These are phyloP conservation scores for Ophraella communa DNA, from an alignment of 2,888 invertebrate species.

Conservation along the genomic window DNA sequence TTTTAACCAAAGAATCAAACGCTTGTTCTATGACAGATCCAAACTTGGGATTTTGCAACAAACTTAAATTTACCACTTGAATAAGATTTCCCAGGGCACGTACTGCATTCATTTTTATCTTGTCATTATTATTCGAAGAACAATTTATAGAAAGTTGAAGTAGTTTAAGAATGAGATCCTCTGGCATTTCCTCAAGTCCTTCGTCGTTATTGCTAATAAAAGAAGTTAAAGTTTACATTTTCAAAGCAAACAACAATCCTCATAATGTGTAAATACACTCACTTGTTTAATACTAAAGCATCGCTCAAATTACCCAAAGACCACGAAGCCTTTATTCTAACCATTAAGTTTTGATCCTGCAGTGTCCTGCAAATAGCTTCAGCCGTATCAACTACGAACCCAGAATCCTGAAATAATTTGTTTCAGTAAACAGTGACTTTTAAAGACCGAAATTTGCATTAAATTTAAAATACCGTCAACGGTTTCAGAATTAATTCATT, in stretches of 20 bases:
- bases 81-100: constrained; percentile 83
- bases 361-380: constrained; percentile 73
- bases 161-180: constrained; percentile 71
- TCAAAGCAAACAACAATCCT: too few relatives aligned
- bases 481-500: too few relatives aligned
- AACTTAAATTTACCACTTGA: constrained; percentile 66
- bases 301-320: constrained; percentile 86
- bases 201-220: constrained; percentile 33
- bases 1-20: constrained; percentile 72
- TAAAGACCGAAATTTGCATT: too few relatives aligned
- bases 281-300: constrained; percentile 76
- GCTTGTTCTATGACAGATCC: constrained; percentile 66
- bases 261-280: constrained; percentile 49
- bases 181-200: constrained; percentile 64
- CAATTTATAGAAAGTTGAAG: constrained; percentile 70
- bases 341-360: constrained; percentile 70
- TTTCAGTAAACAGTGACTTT: not conserved
- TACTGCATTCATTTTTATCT: constrained; percentile 82
- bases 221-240: too few relatives aligned
- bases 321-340: constrained; percentile 85
- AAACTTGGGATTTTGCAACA: constrained; percentile 62
- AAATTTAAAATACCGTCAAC: too few relatives aligned
- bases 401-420: constrained; percentile 60
- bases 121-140: constrained; percentile 63
- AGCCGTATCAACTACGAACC: constrained; percentile 80